Conservation (phyloP, 2,797 vertebrate species). For the Artibeus lituratus region DNA sequence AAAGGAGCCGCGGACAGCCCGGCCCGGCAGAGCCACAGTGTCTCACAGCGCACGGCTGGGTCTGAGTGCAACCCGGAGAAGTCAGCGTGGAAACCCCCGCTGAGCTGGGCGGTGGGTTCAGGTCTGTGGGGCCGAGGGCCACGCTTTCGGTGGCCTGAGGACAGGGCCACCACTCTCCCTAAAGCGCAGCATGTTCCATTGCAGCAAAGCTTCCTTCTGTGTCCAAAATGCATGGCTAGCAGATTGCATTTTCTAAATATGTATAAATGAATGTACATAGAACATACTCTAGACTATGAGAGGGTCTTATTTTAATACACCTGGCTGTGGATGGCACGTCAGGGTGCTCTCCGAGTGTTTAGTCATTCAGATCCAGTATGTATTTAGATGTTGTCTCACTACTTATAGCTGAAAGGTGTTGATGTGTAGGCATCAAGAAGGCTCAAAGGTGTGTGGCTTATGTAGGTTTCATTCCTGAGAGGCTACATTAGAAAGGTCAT, state of each 20-base stretch:
- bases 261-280: conserved; percentile 63
- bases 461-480: conserved; percentile 62
- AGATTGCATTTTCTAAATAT: conserved; percentile 52
- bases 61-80: background rate
- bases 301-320: conserved; percentile 32
- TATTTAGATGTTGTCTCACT: conserved; percentile 34
- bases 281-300: conserved; percentile 32
- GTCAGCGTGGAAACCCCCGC: background rate
- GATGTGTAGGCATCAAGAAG: background rate
- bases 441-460: conserved; percentile 56
- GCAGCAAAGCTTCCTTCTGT: conserved; percentile 54
- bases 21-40: background rate
- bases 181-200: conserved; percentile 7
- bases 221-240: conserved; percentile 57
- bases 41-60: background rate
- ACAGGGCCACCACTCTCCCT: background rate
- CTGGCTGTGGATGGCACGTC: background rate
- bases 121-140: background rate
- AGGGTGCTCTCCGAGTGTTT: conserved; percentile 52
- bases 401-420: background rate
- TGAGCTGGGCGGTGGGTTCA: background rate
- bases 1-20: background rate
- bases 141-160: background rate
- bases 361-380: background rate
- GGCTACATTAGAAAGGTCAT: conserved; percentile 50